These are phyloP conservation scores for Apodemus sylvaticus DNA, from an alignment of 2,113 vertebrate species.

Conservation along the genomic window DNA sequence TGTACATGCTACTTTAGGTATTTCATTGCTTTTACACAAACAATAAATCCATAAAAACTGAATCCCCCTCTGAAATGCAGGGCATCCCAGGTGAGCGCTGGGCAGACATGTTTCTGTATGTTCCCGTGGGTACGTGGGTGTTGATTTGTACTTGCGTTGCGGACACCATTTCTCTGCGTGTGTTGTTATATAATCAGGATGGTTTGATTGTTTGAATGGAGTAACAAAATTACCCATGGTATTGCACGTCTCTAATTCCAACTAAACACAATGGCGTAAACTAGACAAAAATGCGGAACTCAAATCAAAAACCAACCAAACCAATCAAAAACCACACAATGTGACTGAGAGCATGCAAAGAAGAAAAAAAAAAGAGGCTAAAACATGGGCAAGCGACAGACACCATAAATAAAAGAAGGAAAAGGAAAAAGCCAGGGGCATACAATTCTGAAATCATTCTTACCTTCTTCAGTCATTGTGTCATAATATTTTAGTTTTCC, in stretches of 20 bases:
- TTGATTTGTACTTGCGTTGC: neutral
- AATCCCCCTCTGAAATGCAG: neutral
- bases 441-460: conserved; percentile 92
- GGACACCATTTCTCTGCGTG: conserved; percentile 76
- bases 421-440: conserved; percentile 83
- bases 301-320: conserved; percentile 30
- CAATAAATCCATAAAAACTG: neutral
- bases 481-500: conserved; percentile 99
- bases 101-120: neutral
- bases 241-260: conserved; percentile 72
- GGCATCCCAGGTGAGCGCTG: neutral
- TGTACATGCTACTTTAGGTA: neutral
- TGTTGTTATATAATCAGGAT: conserved; percentile 53
- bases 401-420: conserved; percentile 71
- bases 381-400: conserved; percentile 82
- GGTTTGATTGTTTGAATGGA: conserved; percentile 66
- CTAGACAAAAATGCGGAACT: conserved; percentile 80
- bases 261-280: conserved; percentile 79
- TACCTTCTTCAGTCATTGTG: conserved; percentile 99
- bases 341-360: conserved; percentile 88
- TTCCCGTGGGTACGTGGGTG: neutral
- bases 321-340: conserved; percentile 69
- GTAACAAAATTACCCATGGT: conserved; percentile 72
- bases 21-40: conserved; percentile 24
- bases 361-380: conserved; percentile 77